Base-by-base conservation (phyloP, 2,113 vertebrate species). In the Fulmarus glacialis region DNA sequence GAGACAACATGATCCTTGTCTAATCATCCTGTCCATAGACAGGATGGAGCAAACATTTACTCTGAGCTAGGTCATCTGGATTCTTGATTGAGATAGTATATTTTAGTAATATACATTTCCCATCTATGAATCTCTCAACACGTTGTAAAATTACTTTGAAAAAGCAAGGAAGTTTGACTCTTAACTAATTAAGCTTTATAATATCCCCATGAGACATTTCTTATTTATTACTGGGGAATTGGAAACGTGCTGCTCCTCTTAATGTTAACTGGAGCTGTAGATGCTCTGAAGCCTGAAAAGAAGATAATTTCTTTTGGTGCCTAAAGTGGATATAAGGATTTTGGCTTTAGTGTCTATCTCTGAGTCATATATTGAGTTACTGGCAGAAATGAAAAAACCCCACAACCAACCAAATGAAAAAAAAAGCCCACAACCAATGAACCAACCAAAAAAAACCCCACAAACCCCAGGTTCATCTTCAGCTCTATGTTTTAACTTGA, bases 381-480 rank as follows among this genome's bases (percentile, higher is more conserved):
- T 21, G 7, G 6, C 12, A 87, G n/a, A 81, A 68, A 63, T 59
- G 1, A 27, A n/a, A 77, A 42, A 56, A 27, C 36, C 3, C 8
- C 45, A 70, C 17, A 45, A 24, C 13, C 34, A 71, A 55, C 5
- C 34, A 48, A 68, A 12, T 29, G 32, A 63, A 16, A 48, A 42
- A 42, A 59, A 45, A 32, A 40, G 3, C 7, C 19, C n/a, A 20
- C 11, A 66, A 32, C 36, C 27, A 55, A 50, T 21, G 8, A 42
- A 34, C 3, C 7, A 24, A 47, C 3, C 5, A 27, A 22, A 6
- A 40, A 52, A 14, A 3, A 4, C 16, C 18, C 15, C 1, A 0
- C 12, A 40, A 7, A n/a, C 7, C 20, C 11, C 42, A 50, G 18
- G 4, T 68, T 87, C 29, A 71, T 19, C 19, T 16, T 82, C 15